A percentile compares a stretch with the other conserved stretches of the same genome.
Conservation (phyloP, 2,797 vertebrate species). For the Cercopithecus hamlyni region DNA sequence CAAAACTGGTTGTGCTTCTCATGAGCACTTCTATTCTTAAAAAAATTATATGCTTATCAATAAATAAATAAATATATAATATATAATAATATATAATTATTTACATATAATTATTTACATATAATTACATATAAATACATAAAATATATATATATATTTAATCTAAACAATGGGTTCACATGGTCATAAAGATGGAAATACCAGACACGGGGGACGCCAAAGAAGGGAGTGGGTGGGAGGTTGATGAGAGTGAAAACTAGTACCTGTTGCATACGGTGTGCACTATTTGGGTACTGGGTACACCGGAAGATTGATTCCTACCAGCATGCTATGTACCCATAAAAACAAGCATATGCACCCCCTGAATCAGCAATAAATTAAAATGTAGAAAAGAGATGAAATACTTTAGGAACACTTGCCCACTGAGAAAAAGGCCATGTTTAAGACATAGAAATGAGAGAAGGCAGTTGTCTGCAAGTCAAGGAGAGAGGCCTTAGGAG, state of each 20-base stretch:
- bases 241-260: neutral
- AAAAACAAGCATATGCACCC: neutral
- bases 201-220: neutral
- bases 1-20: neutral
- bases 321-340: neutral
- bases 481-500: neutral
- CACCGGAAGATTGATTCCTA: neutral
- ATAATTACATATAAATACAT: no score
- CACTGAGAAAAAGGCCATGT: neutral
- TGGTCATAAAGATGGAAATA: neutral
- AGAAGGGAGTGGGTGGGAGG: neutral
- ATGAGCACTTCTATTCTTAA: neutral
- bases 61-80: no score
- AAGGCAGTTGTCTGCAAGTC: neutral
- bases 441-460: neutral
- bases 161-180: neutral
- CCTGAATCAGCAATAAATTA: neutral
- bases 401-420: neutral
- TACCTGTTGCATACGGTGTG: neutral
- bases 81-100: no score
- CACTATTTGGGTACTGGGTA: neutral
- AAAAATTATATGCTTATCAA: neutral
- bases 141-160: no score
- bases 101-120: rapidly evolving
- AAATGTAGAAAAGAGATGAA: neutral